Evolutionary conservation across 53 echinoderm and acorn worm genomes (phyloP), one percentile per base, ranked within the genome.

Genomic region (Patiria pectinifera): DNA sequence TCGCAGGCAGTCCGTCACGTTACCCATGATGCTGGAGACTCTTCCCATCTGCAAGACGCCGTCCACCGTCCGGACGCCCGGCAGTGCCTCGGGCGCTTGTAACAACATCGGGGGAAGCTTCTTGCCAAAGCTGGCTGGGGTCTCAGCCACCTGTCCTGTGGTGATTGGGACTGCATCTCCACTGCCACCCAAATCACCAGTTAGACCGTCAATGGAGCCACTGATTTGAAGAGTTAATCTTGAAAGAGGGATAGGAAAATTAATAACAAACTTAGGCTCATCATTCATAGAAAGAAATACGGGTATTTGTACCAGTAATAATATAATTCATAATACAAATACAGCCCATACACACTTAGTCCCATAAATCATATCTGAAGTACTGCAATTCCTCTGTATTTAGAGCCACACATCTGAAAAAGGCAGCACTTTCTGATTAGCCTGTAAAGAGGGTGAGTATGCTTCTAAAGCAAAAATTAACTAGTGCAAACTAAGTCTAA

Each of bases 1-100:
- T 62, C 93, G 86, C 22, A 93, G 74, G 72, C 93, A 93, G 72
- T 93, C 93, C 15, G 93, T 62, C 16, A 93, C 93, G 45, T 88
- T 93, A 10, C 93, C 93, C 87, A 93, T 82, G 60, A 88, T 83
- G 46, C 93, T 83, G 21, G 93, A 88, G 0, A 93, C 93, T 24
- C 83, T 74, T 59, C 93, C 93, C 63, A 92, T 85, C 71, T 90
- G 90, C 35, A 90, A 81, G 19, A 90, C 48, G 47, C 80, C 81
- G 4, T 90, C 90, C 47, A 66, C 69, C 2, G 81, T 80, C 19
- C 90, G 61, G 46, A 90, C 80, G 69, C 80, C 45, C 6, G 80
- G 66, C 3, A 79, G 12, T 25, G 58, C 62, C 2, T 25, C 60
- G 18, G 59, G 58, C 3, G 78, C 13, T 59, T 23, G 77, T 18